Evolutionary conservation across 2,888 invertebrate species (phyloP).

Genomic region (Nematopogon swammerdamellus): DNA sequence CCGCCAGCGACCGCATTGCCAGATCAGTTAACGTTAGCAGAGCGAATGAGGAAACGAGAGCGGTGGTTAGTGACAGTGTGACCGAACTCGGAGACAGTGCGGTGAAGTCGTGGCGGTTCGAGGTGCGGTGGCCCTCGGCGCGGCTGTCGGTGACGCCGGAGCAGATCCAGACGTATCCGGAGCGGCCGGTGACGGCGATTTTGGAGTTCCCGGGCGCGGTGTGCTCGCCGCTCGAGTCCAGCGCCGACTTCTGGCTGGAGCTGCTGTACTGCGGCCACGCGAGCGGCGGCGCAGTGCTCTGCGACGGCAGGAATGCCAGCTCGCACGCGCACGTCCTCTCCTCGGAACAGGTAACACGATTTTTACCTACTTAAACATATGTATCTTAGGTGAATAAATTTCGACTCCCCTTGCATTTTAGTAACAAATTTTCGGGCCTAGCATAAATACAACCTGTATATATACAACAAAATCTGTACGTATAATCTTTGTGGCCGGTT

Average conservation of each 20-base stretch:
- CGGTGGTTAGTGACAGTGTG: constrained; percentile 17
- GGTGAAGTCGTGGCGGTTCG: constrained; percentile 59
- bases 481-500: constrained; percentile 12
- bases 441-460: too few species aligned
- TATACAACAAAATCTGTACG: too few species aligned
- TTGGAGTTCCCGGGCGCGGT: constrained; percentile 72
- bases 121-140: constrained; percentile 80
- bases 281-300: constrained; percentile 62
- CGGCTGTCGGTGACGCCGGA: constrained; percentile 70
- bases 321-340: constrained; percentile 64
- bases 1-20: constrained; percentile 10
- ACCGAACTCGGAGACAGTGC: constrained; percentile 40
- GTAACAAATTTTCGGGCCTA: too few species aligned
- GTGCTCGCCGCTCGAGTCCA: constrained; percentile 60
- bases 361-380: too few species aligned
- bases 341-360: constrained; percentile 63
- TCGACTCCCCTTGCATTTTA: too few species aligned
- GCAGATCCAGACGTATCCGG: constrained; percentile 77
- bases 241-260: constrained; percentile 73
- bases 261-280: constrained; percentile 75
- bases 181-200: constrained; percentile 68
- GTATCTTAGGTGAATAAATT: too few species aligned
- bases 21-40: neutral
- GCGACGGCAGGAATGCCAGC: constrained; percentile 59
- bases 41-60: constrained; percentile 9